Evolutionary conservation across 2,888 invertebrate genomes (phyloP), one percentile per base, ranked within the genome.

Genomic region (Diarsia brunnea): DNA sequence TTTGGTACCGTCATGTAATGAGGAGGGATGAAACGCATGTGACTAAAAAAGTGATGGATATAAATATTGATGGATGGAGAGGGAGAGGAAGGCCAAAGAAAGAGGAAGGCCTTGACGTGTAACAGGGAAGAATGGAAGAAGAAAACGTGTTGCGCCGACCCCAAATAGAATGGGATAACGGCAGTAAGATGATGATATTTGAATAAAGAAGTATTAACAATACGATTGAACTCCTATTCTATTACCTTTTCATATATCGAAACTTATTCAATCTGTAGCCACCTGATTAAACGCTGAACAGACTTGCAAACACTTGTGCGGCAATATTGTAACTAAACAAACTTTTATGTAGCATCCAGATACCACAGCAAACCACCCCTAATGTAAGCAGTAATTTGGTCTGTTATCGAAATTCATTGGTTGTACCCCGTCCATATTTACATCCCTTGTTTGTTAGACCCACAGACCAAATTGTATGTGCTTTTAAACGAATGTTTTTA

Each of bases 351-450:
- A 31, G 38, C 82, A 14, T 27, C 49, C 55, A 43, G 51, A 63
- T 67, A 21, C 53, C 60, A 27, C 43, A 21, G 12, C 63, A n/a
- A 38, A 14, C 51, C 53, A 21, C 38, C 47, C 38, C 12, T 70
- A 75, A 85, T 73, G 65, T 76, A 87, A 73, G 21, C 65, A 63
- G 64, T 66, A 66, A 64, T 79, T 49, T 64, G n/a, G 60, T 16
- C n/a, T 65, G 79, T 69, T 87, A 78, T 81, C 27, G 69, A 66
- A 83, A 81, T 85, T 85, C 73, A 85, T 85, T 79, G 58, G 24
- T 38, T 65, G 51, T 14, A 65, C 61, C 60, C 43, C 49, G 67
- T 60, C 71, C 69, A 72, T 86, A 75, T 86, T 86, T 69, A 66
- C 66, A 12, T 31, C 24, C 31, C n/a, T 58, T 75, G 81, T 85